phyloP scores from a whole-genome alignment of 1,140 invertebrate species.

The Apis laboriosa region DNA sequence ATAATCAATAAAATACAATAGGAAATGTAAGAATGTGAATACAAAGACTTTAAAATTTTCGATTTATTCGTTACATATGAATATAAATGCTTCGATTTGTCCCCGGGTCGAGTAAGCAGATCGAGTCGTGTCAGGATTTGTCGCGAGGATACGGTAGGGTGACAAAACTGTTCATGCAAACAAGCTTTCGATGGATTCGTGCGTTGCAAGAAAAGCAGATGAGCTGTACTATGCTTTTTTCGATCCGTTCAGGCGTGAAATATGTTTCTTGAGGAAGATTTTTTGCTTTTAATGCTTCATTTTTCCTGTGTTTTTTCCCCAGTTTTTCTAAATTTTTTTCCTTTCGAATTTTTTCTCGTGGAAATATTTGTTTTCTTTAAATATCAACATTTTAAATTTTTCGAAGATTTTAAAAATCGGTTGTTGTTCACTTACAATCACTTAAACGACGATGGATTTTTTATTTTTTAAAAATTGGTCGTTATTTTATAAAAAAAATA shows the following conservation, averaged over 20 bases:
- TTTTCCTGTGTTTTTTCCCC: background rate
- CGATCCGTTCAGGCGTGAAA: background rate
- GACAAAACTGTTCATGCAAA: background rate
- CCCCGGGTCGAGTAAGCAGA: background rate
- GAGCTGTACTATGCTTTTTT: background rate
- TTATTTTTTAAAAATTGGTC: too few relatives aligned
- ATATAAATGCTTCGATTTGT: background rate
- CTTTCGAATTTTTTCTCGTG: background rate
- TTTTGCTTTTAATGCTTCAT: background rate
- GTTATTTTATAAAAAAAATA: too few relatives aligned
- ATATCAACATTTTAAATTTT: too few relatives aligned
- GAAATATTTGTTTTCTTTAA: background rate
- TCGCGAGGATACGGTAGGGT: background rate
- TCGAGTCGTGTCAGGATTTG: constrained; percentile 1
- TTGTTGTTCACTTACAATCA: background rate
- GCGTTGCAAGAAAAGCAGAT: background rate
- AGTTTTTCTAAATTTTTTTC: too few relatives aligned
- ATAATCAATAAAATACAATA: too few relatives aligned
- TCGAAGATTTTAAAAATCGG: background rate
- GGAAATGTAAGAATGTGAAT: too few relatives aligned
- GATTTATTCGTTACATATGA: background rate
- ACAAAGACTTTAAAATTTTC: too few relatives aligned
- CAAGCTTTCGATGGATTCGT: background rate
- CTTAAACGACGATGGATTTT: background rate
- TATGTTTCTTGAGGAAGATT: background rate